These are phyloP conservation scores for Erinaceus europaeus DNA, from an alignment of 2,113 vertebrate species.

Conservation along the genomic window DNA sequence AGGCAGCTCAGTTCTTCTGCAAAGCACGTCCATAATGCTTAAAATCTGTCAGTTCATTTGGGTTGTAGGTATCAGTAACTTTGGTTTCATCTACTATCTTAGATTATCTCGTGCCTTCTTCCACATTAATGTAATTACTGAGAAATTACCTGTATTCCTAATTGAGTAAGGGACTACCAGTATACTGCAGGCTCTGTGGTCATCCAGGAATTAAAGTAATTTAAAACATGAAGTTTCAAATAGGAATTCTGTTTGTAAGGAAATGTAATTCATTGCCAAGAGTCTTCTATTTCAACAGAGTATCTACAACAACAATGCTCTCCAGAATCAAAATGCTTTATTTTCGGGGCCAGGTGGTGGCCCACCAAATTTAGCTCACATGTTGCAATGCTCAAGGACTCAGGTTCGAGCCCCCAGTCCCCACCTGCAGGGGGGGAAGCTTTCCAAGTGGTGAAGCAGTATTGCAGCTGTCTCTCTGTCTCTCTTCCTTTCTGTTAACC, in stretches of 20 bases:
- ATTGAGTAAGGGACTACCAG: conserved; percentile 20
- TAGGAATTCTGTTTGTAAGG: background rate
- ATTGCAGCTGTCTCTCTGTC: too few relatives aligned
- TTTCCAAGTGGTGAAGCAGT: too few relatives aligned
- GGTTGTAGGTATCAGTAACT: background rate
- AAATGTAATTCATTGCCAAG: background rate
- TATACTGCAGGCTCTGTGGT: background rate
- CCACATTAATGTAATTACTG: conserved; percentile 50
- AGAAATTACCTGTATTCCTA: conserved; percentile 38
- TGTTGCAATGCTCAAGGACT: too few relatives aligned
- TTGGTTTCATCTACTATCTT: background rate
- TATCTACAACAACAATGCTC: background rate
- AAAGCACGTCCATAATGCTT: background rate
- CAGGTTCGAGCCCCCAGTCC: too few relatives aligned
- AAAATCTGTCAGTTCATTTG: conserved; percentile 28
- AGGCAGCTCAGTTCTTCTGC: background rate
- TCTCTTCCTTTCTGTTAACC: too few relatives aligned
- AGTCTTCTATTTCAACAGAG: background rate
- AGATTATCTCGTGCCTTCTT: conserved; percentile 8
- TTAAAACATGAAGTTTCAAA: conserved; percentile 30
- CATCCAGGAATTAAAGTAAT: conserved; percentile 43
- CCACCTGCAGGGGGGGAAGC: too few relatives aligned
- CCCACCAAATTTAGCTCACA: too few relatives aligned
- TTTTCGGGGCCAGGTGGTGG: too few relatives aligned
- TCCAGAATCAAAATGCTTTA: background rate